These are phyloP conservation scores for Naja naja DNA, from an alignment of 2,113 vertebrate genomes.

Conservation along the genomic window DNA sequence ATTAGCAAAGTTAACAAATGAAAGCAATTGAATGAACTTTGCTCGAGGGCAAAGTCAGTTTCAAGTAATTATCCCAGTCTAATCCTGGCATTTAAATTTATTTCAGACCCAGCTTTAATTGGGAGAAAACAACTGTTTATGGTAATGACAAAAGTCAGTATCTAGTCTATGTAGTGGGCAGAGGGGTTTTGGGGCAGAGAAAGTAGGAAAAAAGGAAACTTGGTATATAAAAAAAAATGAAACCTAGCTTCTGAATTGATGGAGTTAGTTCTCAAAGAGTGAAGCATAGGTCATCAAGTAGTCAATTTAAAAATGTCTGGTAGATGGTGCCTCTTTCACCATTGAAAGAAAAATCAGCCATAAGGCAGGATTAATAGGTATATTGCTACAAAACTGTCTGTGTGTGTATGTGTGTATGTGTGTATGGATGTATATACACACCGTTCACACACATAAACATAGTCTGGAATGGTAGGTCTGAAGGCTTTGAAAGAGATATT, in stretches of 20 bases:
- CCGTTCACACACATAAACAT: not conserved
- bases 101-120: slow-evolving; percentile 2
- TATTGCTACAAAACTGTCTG: not conserved
- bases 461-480: not conserved
- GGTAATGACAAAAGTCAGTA: not conserved
- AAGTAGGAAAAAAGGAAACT: not conserved
- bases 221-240: not conserved
- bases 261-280: not conserved
- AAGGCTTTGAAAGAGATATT: not conserved
- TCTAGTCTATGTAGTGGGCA: not conserved
- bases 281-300: not conserved
- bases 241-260: not conserved
- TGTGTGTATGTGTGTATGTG: not conserved
- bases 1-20: slow-evolving; percentile 29
- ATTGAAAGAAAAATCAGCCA: not conserved
- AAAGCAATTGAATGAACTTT: slow-evolving; percentile 28
- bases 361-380: not conserved
- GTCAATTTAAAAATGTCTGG: not conserved
- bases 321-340: not conserved
- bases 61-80: slow-evolving; percentile 33
- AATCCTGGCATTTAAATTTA: slow-evolving; percentile 29
- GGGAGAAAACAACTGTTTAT: slow-evolving; percentile 10
- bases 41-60: slow-evolving; percentile 22
- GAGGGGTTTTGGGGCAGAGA: not conserved
- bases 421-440: not conserved